phyloP scores from a whole-genome alignment of 2,113 vertebrate species.

The Sclerurus mexicanus region DNA sequence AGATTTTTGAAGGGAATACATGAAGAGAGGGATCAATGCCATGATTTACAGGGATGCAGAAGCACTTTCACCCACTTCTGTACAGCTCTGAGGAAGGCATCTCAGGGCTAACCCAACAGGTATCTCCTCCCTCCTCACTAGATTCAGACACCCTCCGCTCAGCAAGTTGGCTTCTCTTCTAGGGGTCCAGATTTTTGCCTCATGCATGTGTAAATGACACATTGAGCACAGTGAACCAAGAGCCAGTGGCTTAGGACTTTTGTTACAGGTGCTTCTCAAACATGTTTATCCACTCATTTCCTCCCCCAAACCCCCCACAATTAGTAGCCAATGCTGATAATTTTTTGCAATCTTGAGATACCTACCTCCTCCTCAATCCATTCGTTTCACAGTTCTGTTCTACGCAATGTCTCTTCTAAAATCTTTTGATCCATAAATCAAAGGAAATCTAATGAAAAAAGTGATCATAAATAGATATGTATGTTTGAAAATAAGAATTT shows the following conservation, averaged over 20 bases:
- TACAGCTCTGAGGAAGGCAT: neutral
- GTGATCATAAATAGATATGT: neutral
- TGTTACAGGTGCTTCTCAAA: neutral
- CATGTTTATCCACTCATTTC: neutral
- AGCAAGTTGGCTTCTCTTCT: neutral
- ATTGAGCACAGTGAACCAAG: neutral
- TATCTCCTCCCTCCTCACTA: neutral
- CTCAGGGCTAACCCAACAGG: neutral
- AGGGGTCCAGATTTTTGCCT: neutral
- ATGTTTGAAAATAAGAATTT: neutral
- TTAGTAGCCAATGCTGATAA: neutral
- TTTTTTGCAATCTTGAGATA: neutral
- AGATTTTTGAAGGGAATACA: neutral
- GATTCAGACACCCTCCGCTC: neutral
- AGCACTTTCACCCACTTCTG: neutral
- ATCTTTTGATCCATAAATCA: neutral
- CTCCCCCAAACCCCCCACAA: neutral
- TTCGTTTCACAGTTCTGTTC: neutral
- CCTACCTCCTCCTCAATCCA: neutral
- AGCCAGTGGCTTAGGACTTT: neutral
- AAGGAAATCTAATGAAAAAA: neutral
- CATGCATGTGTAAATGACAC: accelerated
- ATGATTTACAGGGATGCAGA: neutral
- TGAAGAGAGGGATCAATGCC: neutral
- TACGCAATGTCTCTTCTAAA: neutral